Percentiles rank a stretch among this genome's conserved stretches.
phyloP scores from a whole-genome alignment of 2,113 vertebrate species.

The Apodemus speciosus region DNA sequence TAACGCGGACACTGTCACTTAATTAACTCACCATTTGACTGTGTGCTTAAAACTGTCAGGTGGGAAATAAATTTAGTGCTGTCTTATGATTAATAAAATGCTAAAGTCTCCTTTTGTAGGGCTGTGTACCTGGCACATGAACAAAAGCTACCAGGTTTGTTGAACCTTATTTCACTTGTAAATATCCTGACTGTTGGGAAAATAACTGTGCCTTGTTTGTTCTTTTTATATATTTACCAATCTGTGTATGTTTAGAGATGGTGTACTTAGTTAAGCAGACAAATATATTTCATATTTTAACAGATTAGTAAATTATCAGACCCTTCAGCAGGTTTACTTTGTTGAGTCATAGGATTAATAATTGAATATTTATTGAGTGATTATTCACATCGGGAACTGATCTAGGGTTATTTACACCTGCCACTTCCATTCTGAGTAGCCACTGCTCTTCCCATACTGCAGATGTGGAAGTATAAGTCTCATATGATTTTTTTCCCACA shows the following conservation, averaged over 20 bases:
- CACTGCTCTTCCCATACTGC: background rate
- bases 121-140: conserved; percentile 50
- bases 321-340: background rate
- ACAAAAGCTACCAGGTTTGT: conserved; percentile 68
- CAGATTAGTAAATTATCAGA: background rate
- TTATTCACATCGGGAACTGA: conserved; percentile 10
- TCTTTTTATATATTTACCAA: conserved; percentile 22
- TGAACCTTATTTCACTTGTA: conserved; percentile 64
- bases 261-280: background rate
- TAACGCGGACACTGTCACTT: conserved; percentile 70
- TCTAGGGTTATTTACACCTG: conserved; percentile 16
- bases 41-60: conserved; percentile 73
- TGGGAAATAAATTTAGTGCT: conserved; percentile 71
- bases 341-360: conserved; percentile 43
- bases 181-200: conserved; percentile 20
- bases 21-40: conserved; percentile 78
- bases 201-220: conserved; percentile 35
- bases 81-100: conserved; percentile 79
- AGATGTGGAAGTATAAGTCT: background rate
- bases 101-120: conserved; percentile 61
- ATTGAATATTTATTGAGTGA: conserved; percentile 28
- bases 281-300: conserved; percentile 42
- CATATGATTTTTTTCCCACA: background rate
- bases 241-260: background rate
- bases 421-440: background rate